Evolutionary conservation across 1,140 invertebrate species (phyloP), one percentile per base, ranked within the genome.

Genomic region (Drosophila bocki): DNA sequence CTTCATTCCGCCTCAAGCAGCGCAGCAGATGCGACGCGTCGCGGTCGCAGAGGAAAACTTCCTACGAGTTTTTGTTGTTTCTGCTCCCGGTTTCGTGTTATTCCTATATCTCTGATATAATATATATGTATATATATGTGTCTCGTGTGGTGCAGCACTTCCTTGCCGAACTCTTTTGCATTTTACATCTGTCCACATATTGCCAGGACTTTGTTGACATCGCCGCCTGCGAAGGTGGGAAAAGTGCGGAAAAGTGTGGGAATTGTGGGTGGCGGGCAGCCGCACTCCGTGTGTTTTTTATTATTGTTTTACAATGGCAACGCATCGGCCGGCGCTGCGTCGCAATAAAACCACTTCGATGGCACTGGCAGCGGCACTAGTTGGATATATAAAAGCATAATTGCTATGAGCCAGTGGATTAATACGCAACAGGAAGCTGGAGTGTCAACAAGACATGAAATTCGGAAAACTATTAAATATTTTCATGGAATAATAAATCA

Each of bases 361-460:
- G 68, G 56, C 75, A 79, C 42, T 76, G 71, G 48, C 59, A 54
- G 51, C 78, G 60, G 57, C 32, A 59, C 51, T 48, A 42, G 33
- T 57, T 45, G 61, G 67, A 67, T 54, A 79, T 87, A 87, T 87
- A 87, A 87, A 87, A 87, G 84, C 84, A 84, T 88, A 88, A 87
- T 80, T 88, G 77, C 64, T 72, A 60, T 63, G 54, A 59, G 78
- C 77, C 85, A 70, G 67, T 62, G 69, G 72, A 78, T 88, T 78
- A 88, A 88, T 88, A 64, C 74, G 80, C 74, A 76, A 42, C 77
- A 74, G 78, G 77, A 88, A 90, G 78, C 70, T 84, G 74, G 70
- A 61, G 65, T 72, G 84, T 56, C 68, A 88, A 88, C 85, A 71
- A 75, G 68, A 64, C 61, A 32, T 22, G 15, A 51, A 60, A 54